A percentile compares a stretch with the other conserved stretches of the same genome.
phyloP scores from a whole-genome alignment of 2,888 invertebrate species.

The Malthinus seriepunctatus region DNA sequence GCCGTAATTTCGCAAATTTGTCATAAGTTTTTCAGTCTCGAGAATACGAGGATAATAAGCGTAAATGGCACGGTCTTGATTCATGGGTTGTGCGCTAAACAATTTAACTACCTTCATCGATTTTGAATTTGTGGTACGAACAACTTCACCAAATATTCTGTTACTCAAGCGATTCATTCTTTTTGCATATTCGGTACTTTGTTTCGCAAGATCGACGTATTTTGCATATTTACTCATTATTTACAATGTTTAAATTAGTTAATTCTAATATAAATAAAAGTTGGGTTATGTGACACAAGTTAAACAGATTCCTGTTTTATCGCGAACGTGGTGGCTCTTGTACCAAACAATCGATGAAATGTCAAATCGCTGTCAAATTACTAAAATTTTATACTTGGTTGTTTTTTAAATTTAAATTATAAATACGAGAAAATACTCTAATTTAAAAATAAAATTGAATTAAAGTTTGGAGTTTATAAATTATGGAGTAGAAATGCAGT shows the following conservation, averaged over 20 bases:
- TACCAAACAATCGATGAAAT: too few species aligned
- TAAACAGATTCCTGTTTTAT: too few species aligned
- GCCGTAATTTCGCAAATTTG: constrained; percentile 73
- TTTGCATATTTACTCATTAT: constrained; percentile 68
- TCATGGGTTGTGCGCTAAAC: constrained; percentile 74
- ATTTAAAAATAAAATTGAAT: too few species aligned
- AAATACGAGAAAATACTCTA: too few species aligned
- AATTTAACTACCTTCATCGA: constrained; percentile 81
- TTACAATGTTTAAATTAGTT: background rate
- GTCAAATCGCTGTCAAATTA: too few species aligned
- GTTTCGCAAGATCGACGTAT: constrained; percentile 71
- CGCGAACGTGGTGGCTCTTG: too few species aligned
- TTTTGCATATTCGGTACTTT: constrained; percentile 77
- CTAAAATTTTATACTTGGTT: too few species aligned
- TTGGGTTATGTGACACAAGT: too few species aligned
- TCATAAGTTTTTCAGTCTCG: constrained; percentile 75
- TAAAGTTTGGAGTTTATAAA: too few species aligned
- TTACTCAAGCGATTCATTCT: constrained; percentile 86
- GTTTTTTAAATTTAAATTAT: too few species aligned
- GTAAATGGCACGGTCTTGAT: constrained; percentile 71
- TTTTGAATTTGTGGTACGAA: constrained; percentile 71
- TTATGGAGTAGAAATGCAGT: too few species aligned
- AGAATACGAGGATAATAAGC: constrained; percentile 87
- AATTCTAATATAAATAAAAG: too few species aligned
- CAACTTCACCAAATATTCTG: constrained; percentile 87